phyloP scores from a whole-genome alignment of 2,113 vertebrate species.

The Rhabdomys dilectus region DNA sequence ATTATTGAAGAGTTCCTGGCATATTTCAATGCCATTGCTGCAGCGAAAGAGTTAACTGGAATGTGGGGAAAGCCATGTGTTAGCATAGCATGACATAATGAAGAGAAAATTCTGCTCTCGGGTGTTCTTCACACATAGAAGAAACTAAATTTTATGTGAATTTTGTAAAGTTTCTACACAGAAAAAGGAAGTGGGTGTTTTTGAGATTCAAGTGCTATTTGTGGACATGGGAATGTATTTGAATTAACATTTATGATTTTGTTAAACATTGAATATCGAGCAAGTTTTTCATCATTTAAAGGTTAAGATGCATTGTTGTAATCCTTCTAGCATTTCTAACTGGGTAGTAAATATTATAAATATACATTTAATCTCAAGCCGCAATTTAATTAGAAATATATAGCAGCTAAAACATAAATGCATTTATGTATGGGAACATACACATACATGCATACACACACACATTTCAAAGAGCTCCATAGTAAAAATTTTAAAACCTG shows the following conservation, averaged over 20 bases:
- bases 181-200: neutral
- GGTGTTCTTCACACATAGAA: neutral
- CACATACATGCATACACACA: neutral
- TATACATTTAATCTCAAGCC: conserved; percentile 3
- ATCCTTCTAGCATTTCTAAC: conserved; percentile 53
- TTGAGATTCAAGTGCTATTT: neutral
- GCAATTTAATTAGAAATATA: conserved; percentile 8
- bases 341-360: conserved; percentile 39
- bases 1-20: neutral
- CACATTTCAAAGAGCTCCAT: conserved; percentile 28
- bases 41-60: conserved; percentile 6
- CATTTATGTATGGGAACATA: neutral
- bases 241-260: conserved; percentile 56
- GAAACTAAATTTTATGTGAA: neutral
- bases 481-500: conserved; percentile 50
- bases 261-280: conserved; percentile 35
- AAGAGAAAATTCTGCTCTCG: neutral
- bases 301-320: neutral
- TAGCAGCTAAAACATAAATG: neutral
- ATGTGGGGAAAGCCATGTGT: neutral
- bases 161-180: conserved; percentile 15
- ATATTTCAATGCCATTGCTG: neutral
- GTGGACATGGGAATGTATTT: neutral
- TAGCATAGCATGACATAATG: neutral
- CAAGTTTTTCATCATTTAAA: conserved; percentile 12